Evolutionary conservation across 2,888 invertebrate species (phyloP), one percentile per base, ranked within the genome.

Genomic region (Neocrepidodera transversa): DNA sequence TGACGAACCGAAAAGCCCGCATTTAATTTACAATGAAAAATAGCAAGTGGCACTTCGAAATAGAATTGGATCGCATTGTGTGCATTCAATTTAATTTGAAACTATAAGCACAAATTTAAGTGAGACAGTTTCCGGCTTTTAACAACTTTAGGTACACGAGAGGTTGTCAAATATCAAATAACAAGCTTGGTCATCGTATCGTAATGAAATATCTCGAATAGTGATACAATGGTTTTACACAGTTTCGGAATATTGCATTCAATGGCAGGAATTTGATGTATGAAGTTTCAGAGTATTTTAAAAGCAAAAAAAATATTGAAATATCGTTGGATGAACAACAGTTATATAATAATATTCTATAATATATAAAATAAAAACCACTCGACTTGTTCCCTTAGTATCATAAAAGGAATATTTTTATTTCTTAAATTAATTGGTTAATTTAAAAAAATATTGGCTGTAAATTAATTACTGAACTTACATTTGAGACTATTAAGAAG

Each of bases 131-230:
- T 40, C 30, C 40, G n/a, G 18, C 26, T 53, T 38, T 16, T 53
- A 43, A 28, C 11, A 42, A 28, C 52, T 43, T 16, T 18, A 36
- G 35, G 43, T 23, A 13, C 13, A 48, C 36, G 47, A 30, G 55
- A 23, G 14, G 26, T 40, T 56, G 55, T 40, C 50, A 59, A 59
- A 30, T 30, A 30, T 30, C 30, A 10, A 38, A 51, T 35, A 38
- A 56, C 49, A 40, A 51, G 38, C 26, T 60, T 32, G 43, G 42
- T 40, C 28, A 28, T 30, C 8, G 14, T 48, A 32, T 20, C 20
- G 14, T 42, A 17, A 48, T 52, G 45, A 50, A 47, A 60, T 32
- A 45, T 23, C 16, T 36, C 11, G 20, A 48, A 48, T 35, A 35
- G 1, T 32, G n/a, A 11, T 32, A 11, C 32, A 13, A 32, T 32